These are phyloP conservation scores for Perizoma flavofasciatum DNA, from an alignment of 2,888 invertebrate genomes.

Conservation along the genomic window DNA sequence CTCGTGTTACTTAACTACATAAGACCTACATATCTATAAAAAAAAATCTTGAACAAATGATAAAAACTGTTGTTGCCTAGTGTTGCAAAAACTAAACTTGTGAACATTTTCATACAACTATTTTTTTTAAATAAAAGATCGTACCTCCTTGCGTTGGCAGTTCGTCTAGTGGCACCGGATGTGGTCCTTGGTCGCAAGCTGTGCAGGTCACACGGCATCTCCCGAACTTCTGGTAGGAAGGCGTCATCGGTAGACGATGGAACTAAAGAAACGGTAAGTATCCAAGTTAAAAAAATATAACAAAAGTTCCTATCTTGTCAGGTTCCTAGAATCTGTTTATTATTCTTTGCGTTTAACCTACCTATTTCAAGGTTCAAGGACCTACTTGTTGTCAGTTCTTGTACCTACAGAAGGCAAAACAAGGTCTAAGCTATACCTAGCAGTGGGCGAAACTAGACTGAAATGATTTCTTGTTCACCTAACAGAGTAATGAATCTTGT, in stretches of 20 bases:
- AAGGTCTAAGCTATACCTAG: too few relatives aligned
- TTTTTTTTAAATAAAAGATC: background rate
- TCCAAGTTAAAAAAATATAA: constrained; percentile 1
- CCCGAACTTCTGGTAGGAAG: constrained; percentile 72
- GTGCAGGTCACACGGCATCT: constrained; percentile 61
- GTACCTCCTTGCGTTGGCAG: constrained; percentile 76
- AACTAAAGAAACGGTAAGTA: constrained; percentile 45
- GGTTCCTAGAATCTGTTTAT: too few relatives aligned
- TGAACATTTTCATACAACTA: too few relatives aligned
- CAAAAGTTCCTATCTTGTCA: too few relatives aligned
- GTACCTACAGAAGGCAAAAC: too few relatives aligned
- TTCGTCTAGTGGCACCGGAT: constrained; percentile 75
- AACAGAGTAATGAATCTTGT: too few relatives aligned
- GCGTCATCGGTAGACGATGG: constrained; percentile 73
- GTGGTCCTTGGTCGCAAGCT: constrained; percentile 71
- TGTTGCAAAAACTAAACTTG: background rate
- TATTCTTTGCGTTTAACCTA: too few relatives aligned
- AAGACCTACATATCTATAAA: too few relatives aligned
- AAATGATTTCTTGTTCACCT: too few relatives aligned
- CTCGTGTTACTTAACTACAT: background rate
- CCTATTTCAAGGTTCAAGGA: too few relatives aligned
- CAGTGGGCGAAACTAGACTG: too few relatives aligned
- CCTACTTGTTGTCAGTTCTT: too few relatives aligned
- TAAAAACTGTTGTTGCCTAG: background rate
- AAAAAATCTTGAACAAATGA: background rate